These are phyloP conservation scores for Promerops cafer DNA, from an alignment of 2,113 vertebrate genomes.

Conservation along the genomic window DNA sequence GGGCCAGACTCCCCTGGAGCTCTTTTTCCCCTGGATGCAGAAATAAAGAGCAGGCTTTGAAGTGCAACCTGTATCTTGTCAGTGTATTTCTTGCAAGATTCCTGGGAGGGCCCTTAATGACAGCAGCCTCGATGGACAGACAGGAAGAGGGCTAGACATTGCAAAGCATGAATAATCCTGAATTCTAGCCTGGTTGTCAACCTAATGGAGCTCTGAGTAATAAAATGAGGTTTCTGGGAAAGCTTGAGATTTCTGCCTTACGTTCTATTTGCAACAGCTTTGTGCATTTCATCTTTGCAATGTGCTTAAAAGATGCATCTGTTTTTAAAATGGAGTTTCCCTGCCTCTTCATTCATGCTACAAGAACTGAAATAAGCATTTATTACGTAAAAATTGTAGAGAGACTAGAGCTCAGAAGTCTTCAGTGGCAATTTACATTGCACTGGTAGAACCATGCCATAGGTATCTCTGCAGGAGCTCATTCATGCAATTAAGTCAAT, in stretches of 20 bases:
- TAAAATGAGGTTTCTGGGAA: background rate
- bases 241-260: background rate
- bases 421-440: background rate
- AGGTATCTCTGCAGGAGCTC: background rate
- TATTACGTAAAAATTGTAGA: background rate
- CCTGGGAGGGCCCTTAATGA: background rate
- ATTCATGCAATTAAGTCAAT: background rate
- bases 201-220: background rate
- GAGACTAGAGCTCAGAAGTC: background rate
- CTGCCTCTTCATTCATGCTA: background rate
- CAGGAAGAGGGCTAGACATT: constrained; percentile 35
- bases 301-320: background rate
- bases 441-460: background rate
- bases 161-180: background rate
- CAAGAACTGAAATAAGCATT: background rate
- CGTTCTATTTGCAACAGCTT: background rate
- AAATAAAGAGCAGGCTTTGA: background rate
- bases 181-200: background rate
- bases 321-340: background rate
- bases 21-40: background rate
- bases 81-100: background rate
- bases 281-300: background rate
- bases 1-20: background rate
- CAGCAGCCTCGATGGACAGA: background rate
- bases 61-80: background rate